Evolutionary conservation across 2,797 vertebrate genomes (phyloP), one percentile per base, ranked within the genome.

Genomic region (Enteromius viviparus): DNA sequence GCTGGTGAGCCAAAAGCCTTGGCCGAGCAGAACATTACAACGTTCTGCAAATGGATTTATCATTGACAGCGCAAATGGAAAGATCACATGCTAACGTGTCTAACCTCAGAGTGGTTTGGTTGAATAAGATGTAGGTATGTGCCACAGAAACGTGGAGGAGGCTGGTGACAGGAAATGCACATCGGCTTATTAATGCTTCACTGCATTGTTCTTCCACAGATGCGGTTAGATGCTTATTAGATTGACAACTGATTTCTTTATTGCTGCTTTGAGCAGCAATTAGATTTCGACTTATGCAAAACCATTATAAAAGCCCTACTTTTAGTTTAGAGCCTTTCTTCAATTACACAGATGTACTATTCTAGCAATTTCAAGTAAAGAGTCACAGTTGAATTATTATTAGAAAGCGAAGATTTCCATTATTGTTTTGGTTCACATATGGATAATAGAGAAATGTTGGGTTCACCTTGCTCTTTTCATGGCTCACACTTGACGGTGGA

Each of bases 21-120:
- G 21, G 85, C 85, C 81, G 78, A 88, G 87, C 80, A 87, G 81
- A 82, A 77, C 80, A 34, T 87, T 77, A 84, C 53, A 83, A 45
- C 58, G 1, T 70, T 62, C 72, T 64, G 58, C 42, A 83, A 86
- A 86, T 80, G 82, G 40, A 78, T 85, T 37, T 76, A 72, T 84
- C 80, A 78, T 87, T 40, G 84, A 77, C 76, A 51, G 85, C 42
- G 17, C 81, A 45, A 84, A 66, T 62, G 85, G 58, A 77, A 72
- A 14, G 32, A 26, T 49, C 68, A 72, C 29, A 55, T 82, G 80
- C 80, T 86, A 77, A 37, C 9, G 32, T 45, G 75, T 65, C 66
- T 45, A 71, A 68, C 42, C 65, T 47, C 75, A 62, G 51, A 77
- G 74, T 62, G 42, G 40, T 77, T 83, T 78, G 65, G 17, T 71